A percentile compares a stretch with the other conserved stretches of the same genome.
Evolutionary conservation across 2,888 invertebrate genomes (phyloP).

Genomic region (Andrena bicolor): DNA sequence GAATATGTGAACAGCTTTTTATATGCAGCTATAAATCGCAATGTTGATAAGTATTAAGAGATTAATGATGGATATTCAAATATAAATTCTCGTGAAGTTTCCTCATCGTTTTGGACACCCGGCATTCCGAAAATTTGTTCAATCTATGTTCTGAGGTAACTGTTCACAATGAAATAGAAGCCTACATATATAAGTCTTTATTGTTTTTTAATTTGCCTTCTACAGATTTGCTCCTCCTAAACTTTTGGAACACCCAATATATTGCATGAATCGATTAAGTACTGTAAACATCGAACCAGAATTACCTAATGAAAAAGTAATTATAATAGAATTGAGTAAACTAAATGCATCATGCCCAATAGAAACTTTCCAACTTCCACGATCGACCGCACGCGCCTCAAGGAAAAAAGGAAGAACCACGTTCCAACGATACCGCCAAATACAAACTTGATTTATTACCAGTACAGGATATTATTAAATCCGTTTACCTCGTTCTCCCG

Average conservation of each 20-base stretch:
- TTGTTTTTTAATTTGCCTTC: not conserved
- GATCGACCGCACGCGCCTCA: conserved; percentile 13
- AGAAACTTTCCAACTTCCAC: conserved; percentile 8
- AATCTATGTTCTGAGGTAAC: too few species aligned
- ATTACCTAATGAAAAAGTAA: not conserved
- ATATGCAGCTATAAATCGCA: not conserved
- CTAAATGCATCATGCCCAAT: not conserved
- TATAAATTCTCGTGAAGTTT: too few species aligned
- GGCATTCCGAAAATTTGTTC: not conserved
- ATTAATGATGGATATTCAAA: not conserved
- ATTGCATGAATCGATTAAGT: not conserved
- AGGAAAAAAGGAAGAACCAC: not conserved
- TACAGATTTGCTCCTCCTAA: not conserved
- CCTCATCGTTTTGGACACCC: too few species aligned
- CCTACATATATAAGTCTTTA: not conserved
- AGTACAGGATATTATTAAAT: conserved; percentile 81
- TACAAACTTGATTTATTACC: conserved; percentile 81
- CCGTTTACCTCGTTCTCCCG: conserved; percentile 78
- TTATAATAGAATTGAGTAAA: not conserved
- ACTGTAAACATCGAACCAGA: not conserved
- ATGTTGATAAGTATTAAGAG: not conserved
- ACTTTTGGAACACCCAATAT: not conserved
- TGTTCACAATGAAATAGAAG: too few species aligned
- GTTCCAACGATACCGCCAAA: conserved; percentile 68
- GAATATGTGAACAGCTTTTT: not conserved